phyloP scores from a whole-genome alignment of 2,113 vertebrate species.

The Apaloderma vittatum region DNA sequence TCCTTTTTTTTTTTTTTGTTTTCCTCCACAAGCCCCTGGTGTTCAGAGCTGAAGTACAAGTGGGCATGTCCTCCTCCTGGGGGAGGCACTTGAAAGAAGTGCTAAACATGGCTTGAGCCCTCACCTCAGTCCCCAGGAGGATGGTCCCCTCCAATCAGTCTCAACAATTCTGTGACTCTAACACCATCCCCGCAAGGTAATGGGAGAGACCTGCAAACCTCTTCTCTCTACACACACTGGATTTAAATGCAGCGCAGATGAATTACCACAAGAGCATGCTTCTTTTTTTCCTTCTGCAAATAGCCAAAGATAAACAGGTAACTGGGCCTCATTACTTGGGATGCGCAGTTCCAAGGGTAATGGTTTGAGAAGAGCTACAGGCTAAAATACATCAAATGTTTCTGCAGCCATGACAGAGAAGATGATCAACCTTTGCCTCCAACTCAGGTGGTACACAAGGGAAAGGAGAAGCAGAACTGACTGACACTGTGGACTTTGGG shows the following conservation, averaged over 20 bases:
- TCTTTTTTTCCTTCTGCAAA: neutral
- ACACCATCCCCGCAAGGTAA: neutral
- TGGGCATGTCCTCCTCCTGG: neutral
- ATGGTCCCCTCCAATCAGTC: neutral
- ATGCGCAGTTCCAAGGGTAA: neutral
- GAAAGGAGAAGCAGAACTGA: neutral
- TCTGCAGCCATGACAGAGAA: accelerated
- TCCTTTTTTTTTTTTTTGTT: neutral
- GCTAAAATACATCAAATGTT: neutral
- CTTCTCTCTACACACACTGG: neutral
- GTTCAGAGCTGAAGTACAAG: neutral
- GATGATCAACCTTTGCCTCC: neutral
- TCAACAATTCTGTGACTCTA: too few species aligned
- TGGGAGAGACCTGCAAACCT: neutral
- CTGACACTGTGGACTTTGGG: neutral
- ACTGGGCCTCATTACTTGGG: neutral
- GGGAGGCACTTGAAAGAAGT: neutral
- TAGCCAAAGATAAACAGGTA: neutral
- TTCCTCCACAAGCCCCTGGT: neutral
- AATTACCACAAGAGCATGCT: neutral
- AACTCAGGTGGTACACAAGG: neutral
- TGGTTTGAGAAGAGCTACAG: neutral
- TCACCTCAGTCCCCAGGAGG: neutral
- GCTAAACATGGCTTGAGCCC: too few species aligned
- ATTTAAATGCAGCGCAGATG: neutral